A percentile compares a stretch with the other conserved stretches of the same genome.
Evolutionary conservation across 2,888 invertebrate genomes (phyloP).

Genomic region (Callyntrura sp.): DNA sequence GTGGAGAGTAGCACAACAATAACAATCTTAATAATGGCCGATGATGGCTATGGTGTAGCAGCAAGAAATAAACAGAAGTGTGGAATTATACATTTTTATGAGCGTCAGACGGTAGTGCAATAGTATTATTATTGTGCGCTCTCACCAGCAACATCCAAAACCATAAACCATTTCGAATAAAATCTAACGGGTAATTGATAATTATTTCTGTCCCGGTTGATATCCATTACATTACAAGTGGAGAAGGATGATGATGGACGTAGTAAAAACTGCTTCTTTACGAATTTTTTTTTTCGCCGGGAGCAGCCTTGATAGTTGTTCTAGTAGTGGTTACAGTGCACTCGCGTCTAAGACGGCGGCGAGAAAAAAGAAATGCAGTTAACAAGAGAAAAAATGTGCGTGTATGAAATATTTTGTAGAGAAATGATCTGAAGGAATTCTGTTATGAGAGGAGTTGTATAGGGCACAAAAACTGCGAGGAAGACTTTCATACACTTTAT

Average conservation of each 20-base stretch:
- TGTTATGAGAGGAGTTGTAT: not conserved
- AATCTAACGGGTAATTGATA: conserved; percentile 77
- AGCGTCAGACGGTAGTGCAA: conserved; percentile 20
- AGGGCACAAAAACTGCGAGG: conserved; percentile 30
- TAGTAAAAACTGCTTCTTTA: conserved; percentile 22
- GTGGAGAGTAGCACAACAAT: conserved; percentile 1
- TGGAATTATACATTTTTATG: conserved; percentile 3
- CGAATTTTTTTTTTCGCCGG: not conserved
- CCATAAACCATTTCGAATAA: conserved; percentile 79
- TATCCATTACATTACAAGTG: conserved; percentile 24
- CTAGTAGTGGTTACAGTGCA: not conserved
- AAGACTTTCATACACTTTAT: not conserved
- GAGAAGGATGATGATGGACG: not conserved
- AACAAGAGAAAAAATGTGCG: conserved; percentile 36
- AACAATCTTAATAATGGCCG: conserved; percentile 36
- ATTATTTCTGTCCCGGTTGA: conserved; percentile 76
- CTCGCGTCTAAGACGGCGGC: not conserved
- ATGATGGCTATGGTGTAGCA: conserved; percentile 8
- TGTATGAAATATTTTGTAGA: conserved; percentile 24
- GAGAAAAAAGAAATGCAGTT: conserved; percentile 13
- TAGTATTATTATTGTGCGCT: conserved; percentile 61
- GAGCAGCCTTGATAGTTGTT: conserved; percentile 11
- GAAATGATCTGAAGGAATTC: not conserved
- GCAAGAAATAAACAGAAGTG: not conserved
- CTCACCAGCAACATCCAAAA: conserved; percentile 69